Base-by-base conservation (phyloP, 1,140 invertebrate genomes). In the Drosophila equinoxialis region DNA sequence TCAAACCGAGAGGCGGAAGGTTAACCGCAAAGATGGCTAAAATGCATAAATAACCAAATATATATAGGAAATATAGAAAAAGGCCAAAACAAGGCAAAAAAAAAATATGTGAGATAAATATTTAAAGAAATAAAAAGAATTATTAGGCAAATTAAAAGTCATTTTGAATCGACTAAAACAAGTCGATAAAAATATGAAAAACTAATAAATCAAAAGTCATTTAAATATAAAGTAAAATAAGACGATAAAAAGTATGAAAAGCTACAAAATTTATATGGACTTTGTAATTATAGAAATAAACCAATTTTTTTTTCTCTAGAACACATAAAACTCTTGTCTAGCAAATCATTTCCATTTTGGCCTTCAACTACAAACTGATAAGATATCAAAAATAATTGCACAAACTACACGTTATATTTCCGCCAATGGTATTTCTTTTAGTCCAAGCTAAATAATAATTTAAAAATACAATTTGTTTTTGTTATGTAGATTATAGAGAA, bases 321-420 rank as follows among this genome's bases (percentile, higher is more conserved):
- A 17, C 14, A 8, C 17, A 4, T 17, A 20, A 48, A 48, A 17
- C n/a, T 45, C 6, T 45, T 14, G 42, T 48, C n/a, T 17, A 45
- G 14, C 14, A 14, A 51, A 10, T 51, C 20, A 51, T 51, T 11
- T 11, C 11, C 45, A 51, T 23, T 51, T 17, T 14, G 11, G 45
- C 45, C 20, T 51, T 51, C 17, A 51, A 51, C 6, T 48, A 6
- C 45, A 20, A 23, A 51, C 17, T 51, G 45, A 51, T 51, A 51
- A 51, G 45, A 51, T 51, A 51, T 51, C 17, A 51, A 51, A 51
- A 51, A 23, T 3, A 23, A 51, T 51, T 51, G 8, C 45, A 51
- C 17, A 51, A 51, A 51, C 45, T 51, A 51, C 17, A n/a, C 8
- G 2, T 20, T 23, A 23, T 51, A 51, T 51, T 51, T 51, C 45